Percentiles rank a stretch among this genome's conserved stretches.
These are phyloP conservation scores for Acanthisitta chloris DNA, from an alignment of 2,113 vertebrate species.

Conservation along the genomic window DNA sequence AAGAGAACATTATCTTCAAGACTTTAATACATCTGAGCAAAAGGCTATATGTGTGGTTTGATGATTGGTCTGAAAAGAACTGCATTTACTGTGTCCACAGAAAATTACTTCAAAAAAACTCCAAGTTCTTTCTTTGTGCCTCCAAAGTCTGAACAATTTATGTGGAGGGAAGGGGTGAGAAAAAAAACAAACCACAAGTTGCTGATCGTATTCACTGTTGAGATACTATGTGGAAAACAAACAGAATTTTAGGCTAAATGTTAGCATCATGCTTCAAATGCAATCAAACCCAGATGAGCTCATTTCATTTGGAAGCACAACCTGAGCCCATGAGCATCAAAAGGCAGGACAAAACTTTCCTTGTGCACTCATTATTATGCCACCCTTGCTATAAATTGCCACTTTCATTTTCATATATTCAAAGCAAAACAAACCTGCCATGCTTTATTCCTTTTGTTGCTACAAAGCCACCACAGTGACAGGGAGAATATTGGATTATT, in stretches of 20 bases:
- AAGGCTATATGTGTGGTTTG: background rate
- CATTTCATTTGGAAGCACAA: background rate
- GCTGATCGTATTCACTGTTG: background rate
- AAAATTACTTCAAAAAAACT: background rate
- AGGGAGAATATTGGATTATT: background rate
- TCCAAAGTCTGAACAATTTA: background rate
- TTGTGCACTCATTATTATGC: background rate
- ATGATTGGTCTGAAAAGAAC: background rate
- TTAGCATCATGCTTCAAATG: background rate
- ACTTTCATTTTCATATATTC: background rate
- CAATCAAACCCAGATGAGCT: background rate
- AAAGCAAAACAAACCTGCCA: background rate
- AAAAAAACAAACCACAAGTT: background rate
- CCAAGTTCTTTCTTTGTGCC: background rate
- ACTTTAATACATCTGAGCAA: background rate
- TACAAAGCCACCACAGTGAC: background rate
- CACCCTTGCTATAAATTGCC: background rate
- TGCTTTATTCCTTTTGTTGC: background rate
- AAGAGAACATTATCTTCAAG: conserved; percentile 33
- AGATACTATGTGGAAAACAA: background rate
- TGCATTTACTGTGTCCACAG: background rate
- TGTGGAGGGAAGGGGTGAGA: background rate
- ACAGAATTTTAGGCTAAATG: background rate
- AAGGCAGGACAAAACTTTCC: background rate
- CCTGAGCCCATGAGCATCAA: background rate